These are phyloP conservation scores for Pedicia rivosa DNA, from an alignment of 2,888 invertebrate species.

Conservation along the genomic window DNA sequence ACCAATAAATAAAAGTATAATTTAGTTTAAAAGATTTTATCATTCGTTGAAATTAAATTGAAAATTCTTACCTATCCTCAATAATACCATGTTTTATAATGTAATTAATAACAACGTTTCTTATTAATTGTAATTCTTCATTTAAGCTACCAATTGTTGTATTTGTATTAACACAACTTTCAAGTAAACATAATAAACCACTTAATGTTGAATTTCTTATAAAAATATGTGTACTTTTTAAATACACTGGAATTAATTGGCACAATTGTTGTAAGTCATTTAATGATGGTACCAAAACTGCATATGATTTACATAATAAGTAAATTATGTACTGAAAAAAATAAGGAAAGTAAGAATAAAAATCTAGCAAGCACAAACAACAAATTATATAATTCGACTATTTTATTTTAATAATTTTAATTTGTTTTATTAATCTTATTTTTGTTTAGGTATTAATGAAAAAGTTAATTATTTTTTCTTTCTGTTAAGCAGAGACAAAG, in stretches of 20 bases:
- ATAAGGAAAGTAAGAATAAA: slow-evolving; percentile 4
- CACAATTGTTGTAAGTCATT: slow-evolving; percentile 27
- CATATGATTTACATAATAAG: slow-evolving; percentile 30
- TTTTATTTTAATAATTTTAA: too few relatives aligned
- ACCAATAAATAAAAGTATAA: too few relatives aligned
- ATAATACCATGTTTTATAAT: slow-evolving; percentile 30
- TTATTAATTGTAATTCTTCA: slow-evolving; percentile 27
- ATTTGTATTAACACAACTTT: slow-evolving; percentile 29
- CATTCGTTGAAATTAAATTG: too few relatives aligned
- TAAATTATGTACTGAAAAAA: slow-evolving; percentile 27
- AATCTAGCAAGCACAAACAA: too few relatives aligned
- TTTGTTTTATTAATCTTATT: too few relatives aligned
- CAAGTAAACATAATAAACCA: slow-evolving; percentile 28
- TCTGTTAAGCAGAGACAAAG: too few relatives aligned
- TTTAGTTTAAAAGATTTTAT: too few relatives aligned
- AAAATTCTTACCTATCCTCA: slow-evolving; percentile 29
- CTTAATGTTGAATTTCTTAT: slow-evolving; percentile 28
- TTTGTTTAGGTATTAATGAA: too few relatives aligned
- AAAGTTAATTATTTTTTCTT: too few relatives aligned
- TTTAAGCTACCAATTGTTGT: slow-evolving; percentile 30
- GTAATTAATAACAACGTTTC: slow-evolving; percentile 28
- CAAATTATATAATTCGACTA: too few relatives aligned
- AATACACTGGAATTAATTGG: slow-evolving; percentile 26
- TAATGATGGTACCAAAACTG: slow-evolving; percentile 27
- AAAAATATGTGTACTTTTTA: slow-evolving; percentile 30